Percentiles rank a stretch among this genome's conserved stretches.
phyloP scores from a whole-genome alignment of 2,113 vertebrate species.

The Grammomys dolichurus region DNA sequence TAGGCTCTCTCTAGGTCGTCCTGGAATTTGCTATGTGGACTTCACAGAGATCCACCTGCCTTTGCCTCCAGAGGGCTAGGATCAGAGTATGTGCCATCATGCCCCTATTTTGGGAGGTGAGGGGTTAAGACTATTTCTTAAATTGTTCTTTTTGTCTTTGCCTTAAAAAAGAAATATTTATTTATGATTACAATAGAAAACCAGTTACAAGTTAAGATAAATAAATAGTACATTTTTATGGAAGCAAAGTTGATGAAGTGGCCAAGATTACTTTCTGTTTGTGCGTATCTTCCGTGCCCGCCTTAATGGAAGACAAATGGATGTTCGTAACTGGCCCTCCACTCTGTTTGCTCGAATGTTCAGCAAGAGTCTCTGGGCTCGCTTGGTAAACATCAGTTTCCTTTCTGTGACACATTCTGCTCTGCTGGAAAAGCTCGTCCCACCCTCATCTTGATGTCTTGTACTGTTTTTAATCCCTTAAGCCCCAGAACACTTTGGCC shows the following conservation, averaged over 20 bases:
- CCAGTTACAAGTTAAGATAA: background rate
- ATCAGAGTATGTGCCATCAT: background rate
- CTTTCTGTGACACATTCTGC: background rate
- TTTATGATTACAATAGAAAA: background rate
- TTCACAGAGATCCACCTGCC: background rate
- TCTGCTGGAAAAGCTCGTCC: background rate
- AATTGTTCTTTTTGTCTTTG: background rate
- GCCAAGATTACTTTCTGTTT: background rate
- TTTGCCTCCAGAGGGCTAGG: background rate
- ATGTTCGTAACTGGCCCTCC: no score
- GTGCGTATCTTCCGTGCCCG: background rate
- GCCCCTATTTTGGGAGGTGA: no score
- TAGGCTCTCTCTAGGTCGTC: background rate
- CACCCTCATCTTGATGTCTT: background rate
- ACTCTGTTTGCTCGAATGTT: no score
- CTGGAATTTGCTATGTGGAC: background rate
- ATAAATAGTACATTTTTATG: background rate
- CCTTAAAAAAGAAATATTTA: background rate
- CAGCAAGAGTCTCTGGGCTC: background rate
- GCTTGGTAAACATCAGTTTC: background rate
- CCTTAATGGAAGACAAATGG: background rate
- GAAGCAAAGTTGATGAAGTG: background rate
- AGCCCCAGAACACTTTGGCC: background rate
- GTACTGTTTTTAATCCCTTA: constrained; percentile 2
- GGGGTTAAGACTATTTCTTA: background rate